Percentiles rank a stretch among this genome's conserved stretches.
These are phyloP conservation scores for Ligdia adustata DNA, from an alignment of 2,888 invertebrate genomes.

Conservation along the genomic window DNA sequence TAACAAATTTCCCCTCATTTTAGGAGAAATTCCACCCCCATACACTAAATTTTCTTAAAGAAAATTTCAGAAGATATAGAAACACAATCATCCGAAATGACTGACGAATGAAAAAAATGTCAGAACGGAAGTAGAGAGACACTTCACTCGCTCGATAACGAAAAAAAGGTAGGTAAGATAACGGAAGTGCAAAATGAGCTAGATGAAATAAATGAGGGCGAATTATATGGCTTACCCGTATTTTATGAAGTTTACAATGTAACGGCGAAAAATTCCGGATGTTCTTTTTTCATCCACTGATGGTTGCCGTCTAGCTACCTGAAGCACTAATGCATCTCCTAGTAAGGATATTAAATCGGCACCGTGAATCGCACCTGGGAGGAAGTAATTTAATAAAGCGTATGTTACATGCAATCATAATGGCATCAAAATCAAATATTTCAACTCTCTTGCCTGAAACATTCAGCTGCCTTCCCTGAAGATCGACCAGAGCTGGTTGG, in stretches of 20 bases:
- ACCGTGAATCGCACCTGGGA: slow-evolving; percentile 86
- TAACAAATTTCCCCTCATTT: too few species aligned
- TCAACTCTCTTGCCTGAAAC: slow-evolving; percentile 68
- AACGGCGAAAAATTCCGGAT: slow-evolving; percentile 56
- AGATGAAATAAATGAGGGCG: too few species aligned
- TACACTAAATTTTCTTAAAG: too few species aligned
- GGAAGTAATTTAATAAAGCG: neutral
- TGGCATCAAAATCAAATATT: neutral
- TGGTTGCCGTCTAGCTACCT: slow-evolving; percentile 86
- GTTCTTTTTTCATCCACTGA: slow-evolving; percentile 84
- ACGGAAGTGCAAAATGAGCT: too few species aligned
- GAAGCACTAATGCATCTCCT: slow-evolving; percentile 87
- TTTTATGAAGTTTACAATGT: slow-evolving; percentile 75
- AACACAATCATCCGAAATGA: too few species aligned
- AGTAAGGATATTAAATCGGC: slow-evolving; percentile 87
- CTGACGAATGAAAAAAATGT: too few species aligned
- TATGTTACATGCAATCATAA: neutral
- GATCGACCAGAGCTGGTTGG: slow-evolving; percentile 71
- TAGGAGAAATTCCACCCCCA: too few species aligned
- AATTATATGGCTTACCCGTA: slow-evolving; percentile 77
- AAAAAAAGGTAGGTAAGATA: too few species aligned
- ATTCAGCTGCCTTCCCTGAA: slow-evolving; percentile 72
- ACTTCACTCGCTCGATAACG: too few species aligned
- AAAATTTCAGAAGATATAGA: too few species aligned
- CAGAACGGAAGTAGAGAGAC: too few species aligned